Percentiles rank a stretch among this genome's conserved stretches.
Conservation (phyloP, 2,113 vertebrate genomes). For the Gallinago jamesoni region DNA sequence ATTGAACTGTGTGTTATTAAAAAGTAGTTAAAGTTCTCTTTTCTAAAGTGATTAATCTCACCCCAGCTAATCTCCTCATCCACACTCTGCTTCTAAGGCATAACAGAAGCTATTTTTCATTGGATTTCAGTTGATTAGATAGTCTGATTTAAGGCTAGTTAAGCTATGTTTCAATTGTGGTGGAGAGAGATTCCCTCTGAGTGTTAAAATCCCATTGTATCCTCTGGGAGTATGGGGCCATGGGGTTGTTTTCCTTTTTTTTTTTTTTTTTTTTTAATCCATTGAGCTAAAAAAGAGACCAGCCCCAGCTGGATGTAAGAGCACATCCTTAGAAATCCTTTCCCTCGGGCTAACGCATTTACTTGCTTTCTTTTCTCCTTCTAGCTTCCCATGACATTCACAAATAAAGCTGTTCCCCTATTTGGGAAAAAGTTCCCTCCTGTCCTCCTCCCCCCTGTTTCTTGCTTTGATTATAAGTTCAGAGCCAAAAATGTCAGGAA, state of each 20-base stretch:
- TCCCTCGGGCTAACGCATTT: constrained; percentile 25
- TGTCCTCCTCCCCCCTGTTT: background rate
- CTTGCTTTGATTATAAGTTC: constrained; percentile 51
- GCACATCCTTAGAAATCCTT: constrained; percentile 53
- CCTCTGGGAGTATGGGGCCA: constrained; percentile 2
- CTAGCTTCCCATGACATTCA: constrained; percentile 46
- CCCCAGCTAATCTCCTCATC: constrained; percentile 72
- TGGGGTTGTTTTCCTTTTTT: background rate
- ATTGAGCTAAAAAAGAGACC: constrained; percentile 34
- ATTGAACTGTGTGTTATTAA: constrained; percentile 65
- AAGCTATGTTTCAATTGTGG: constrained; percentile 63
- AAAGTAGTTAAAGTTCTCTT: constrained; percentile 77
- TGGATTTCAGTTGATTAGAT: constrained; percentile 70
- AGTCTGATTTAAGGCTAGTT: constrained; percentile 63
- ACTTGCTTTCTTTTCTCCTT: constrained; percentile 47
- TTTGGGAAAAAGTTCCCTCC: constrained; percentile 4
- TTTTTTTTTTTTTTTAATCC: background rate
- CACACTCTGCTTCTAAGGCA: constrained; percentile 65
- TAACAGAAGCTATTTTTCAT: constrained; percentile 68
- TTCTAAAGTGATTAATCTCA: constrained; percentile 76
- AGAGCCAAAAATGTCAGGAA: constrained; percentile 7
- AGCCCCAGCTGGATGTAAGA: constrained; percentile 46
- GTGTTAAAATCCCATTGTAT: constrained; percentile 57
- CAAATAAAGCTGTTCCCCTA: constrained; percentile 54
- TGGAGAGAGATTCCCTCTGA: constrained; percentile 25